Conservation (phyloP, 2,888 invertebrate species). For the Phortica okadai region DNA sequence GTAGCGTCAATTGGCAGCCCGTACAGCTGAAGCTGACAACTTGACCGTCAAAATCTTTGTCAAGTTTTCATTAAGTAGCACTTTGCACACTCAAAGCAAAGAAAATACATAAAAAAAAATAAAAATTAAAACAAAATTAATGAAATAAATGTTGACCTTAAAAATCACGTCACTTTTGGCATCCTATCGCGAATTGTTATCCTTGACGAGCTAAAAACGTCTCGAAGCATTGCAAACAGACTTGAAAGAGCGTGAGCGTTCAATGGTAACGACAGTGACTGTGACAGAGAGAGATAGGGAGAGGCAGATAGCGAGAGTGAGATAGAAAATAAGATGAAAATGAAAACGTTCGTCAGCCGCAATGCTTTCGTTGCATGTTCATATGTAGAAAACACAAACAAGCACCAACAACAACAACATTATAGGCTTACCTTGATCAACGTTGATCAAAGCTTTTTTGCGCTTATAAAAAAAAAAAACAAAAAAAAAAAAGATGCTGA, state of each 20-base stretch:
- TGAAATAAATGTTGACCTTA: conserved; percentile 45
- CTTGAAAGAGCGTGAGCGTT: conserved; percentile 7
- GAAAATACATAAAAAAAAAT: conserved; percentile 11
- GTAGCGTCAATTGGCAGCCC: too few species aligned
- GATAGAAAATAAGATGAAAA: conserved; percentile 10
- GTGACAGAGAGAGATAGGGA: neutral
- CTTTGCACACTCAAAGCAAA: neutral
- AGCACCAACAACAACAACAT: neutral
- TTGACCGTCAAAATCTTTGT: too few species aligned
- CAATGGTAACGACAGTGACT: neutral
- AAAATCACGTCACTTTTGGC: conserved; percentile 56
- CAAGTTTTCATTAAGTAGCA: neutral
- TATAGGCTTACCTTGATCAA: conserved; percentile 29
- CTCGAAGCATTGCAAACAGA: conserved; percentile 48
- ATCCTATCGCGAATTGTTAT: conserved; percentile 53
- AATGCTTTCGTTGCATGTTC: conserved; percentile 16
- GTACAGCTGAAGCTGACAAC: too few species aligned
- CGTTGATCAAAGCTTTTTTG: conserved; percentile 25
- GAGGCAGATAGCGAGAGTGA: neutral
- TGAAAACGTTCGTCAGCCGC: neutral
- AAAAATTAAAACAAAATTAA: neutral
- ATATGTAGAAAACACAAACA: conserved; percentile 8
- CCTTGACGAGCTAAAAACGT: conserved; percentile 66
- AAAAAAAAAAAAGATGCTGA: neutral
- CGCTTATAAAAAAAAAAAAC: neutral